Evolutionary conservation across 2,888 invertebrate species (phyloP).

Genomic region (Cantharis rustica): DNA sequence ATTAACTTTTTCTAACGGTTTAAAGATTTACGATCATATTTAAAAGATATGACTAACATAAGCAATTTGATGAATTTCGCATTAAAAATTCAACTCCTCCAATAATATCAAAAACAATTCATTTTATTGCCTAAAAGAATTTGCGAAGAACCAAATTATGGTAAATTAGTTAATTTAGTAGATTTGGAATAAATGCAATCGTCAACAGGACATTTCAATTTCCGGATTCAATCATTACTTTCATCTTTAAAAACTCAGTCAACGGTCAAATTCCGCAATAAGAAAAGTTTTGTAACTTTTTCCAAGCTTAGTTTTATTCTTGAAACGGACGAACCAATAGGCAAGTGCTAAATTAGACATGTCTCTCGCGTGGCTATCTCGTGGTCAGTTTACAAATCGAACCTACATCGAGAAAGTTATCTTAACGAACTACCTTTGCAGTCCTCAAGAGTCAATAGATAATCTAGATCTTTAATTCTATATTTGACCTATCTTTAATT

Average conservation of each 20-base stretch:
- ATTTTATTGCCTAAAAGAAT: not conserved
- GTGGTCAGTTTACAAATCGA: conserved; percentile 52
- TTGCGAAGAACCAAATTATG: not conserved
- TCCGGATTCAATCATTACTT: conserved; percentile 43
- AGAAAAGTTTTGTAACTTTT: conserved; percentile 45
- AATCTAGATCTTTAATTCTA: conserved; percentile 38
- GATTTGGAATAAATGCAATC: conserved; percentile 9
- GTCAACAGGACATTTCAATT: conserved; percentile 41
- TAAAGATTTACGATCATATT: conserved; percentile 33
- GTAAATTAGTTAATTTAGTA: not conserved
- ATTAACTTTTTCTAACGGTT: conserved; percentile 34
- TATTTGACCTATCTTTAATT: conserved; percentile 7
- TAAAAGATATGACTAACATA: conserved; percentile 7
- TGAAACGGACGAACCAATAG: conserved; percentile 37
- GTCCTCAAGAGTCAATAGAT: conserved; percentile 48
- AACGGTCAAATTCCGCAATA: conserved; percentile 44
- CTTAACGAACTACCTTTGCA: conserved; percentile 47
- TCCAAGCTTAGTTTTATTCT: conserved; percentile 44
- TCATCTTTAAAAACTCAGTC: conserved; percentile 43
- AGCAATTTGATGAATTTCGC: conserved; percentile 2
- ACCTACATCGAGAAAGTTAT: conserved; percentile 50
- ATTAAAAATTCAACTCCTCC: not conserved
- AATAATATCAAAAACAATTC: not conserved
- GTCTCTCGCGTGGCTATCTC: conserved; percentile 43
- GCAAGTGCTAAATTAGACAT: conserved; percentile 45